Conservation (phyloP, 1,140 invertebrate genomes). For the Temnothorax longispinosus region DNA sequence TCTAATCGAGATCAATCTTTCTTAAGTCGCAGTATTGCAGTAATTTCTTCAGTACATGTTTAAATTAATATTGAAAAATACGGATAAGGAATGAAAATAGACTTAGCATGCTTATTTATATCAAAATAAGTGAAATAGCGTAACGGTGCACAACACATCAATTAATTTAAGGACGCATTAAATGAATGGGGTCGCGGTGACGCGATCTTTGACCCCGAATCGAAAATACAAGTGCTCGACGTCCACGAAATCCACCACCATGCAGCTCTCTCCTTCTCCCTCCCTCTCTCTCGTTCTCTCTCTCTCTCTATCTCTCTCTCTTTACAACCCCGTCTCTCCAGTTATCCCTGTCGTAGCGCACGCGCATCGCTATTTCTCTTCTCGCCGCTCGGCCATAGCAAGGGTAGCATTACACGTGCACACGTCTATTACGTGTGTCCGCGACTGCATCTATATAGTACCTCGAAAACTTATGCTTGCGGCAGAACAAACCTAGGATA, state of each 20-base stretch:
- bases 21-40: neutral
- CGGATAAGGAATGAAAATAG: neutral
- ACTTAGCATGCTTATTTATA: neutral
- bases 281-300: neutral
- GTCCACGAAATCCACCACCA: constrained; percentile 50
- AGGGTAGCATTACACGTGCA: constrained; percentile 56
- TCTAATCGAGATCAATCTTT: constrained; percentile 28
- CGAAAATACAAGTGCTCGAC: constrained; percentile 53
- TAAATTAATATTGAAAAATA: neutral
- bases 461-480: constrained; percentile 20
- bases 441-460: constrained; percentile 12
- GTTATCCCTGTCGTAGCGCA: constrained; percentile 34
- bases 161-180: constrained; percentile 25
- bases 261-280: neutral
- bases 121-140: neutral
- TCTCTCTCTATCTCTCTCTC: constrained; percentile 13
- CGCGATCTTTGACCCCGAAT: constrained; percentile 59
- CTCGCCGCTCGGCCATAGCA: constrained; percentile 35
- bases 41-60: constrained; percentile 17
- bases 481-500: constrained; percentile 15
- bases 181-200: constrained; percentile 32
- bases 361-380: constrained; percentile 58
- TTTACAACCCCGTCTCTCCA: constrained; percentile 11
- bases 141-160: neutral
- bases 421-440: constrained; percentile 47